These are phyloP conservation scores for Trogon melanurus DNA, from an alignment of 2,113 vertebrate genomes.

Conservation along the genomic window DNA sequence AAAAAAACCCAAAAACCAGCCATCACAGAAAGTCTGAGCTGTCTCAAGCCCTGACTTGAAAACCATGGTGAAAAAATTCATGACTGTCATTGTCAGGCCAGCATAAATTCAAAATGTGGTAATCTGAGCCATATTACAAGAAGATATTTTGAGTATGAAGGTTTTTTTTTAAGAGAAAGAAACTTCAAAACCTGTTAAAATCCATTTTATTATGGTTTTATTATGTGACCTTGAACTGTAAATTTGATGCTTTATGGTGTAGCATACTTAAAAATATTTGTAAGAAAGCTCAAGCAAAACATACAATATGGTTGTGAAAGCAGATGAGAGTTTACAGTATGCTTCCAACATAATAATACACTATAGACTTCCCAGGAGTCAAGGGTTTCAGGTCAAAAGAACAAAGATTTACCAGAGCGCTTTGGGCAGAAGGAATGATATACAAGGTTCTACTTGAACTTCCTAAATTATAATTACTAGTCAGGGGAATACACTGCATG, in stretches of 20 bases:
- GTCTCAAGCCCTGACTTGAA: not conserved
- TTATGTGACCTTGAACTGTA: not conserved
- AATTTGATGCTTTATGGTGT: not conserved
- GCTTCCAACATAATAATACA: not conserved
- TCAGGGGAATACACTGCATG: not conserved
- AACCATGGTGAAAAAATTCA: not conserved
- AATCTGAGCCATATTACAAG: not conserved
- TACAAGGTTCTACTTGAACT: conserved; percentile 29
- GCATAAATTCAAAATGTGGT: not conserved
- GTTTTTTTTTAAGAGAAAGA: not conserved
- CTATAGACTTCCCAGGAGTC: not conserved
- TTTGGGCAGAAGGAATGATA: conserved; percentile 41
- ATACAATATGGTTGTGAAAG: not conserved
- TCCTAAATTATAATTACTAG: conserved; percentile 50
- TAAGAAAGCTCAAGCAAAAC: not conserved
- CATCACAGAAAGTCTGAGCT: not conserved
- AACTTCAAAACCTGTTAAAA: not conserved
- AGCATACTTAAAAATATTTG: not conserved
- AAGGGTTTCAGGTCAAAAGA: conserved; percentile 40
- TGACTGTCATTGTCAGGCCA: not conserved
- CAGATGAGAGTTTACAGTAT: not conserved
- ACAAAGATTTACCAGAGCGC: conserved; percentile 20
- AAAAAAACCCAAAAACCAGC: rapidly evolving
- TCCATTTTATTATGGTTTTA: not conserved
- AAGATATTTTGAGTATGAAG: not conserved